Evolutionary conservation across 2,888 invertebrate species (phyloP).

Genomic region (Scaptomyza flava): DNA sequence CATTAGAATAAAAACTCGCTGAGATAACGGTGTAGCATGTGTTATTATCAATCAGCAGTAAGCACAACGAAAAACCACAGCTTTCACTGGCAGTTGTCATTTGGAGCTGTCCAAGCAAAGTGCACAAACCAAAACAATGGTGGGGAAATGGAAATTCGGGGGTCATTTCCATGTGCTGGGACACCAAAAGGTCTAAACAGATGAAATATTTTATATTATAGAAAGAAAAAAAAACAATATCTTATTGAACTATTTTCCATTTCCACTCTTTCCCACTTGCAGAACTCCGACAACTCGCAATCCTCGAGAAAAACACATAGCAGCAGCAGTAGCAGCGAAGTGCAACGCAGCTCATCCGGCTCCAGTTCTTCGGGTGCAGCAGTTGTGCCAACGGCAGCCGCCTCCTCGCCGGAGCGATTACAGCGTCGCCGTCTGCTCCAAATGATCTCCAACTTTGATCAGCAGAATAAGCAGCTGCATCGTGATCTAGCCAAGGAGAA

Average conservation of each 20-base stretch:
- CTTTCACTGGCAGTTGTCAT: constrained; percentile 41
- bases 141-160: constrained; percentile 51
- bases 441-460: constrained; percentile 82
- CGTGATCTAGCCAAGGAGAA: constrained; percentile 83
- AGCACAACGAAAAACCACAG: constrained; percentile 9
- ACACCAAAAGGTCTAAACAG: constrained; percentile 40
- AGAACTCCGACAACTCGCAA: constrained; percentile 80
- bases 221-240: not conserved
- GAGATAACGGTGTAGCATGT: constrained; percentile 43
- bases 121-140: constrained; percentile 37
- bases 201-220: not conserved
- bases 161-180: constrained; percentile 51
- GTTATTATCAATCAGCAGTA: constrained; percentile 43
- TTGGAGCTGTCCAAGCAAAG: constrained; percentile 29
- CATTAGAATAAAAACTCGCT: constrained; percentile 37
- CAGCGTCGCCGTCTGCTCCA: constrained; percentile 81
- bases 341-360: constrained; percentile 77
- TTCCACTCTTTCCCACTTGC: constrained; percentile 4
- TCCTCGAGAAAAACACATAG: constrained; percentile 63
- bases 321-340: constrained; percentile 66
- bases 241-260: not conserved
- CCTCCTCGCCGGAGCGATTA: constrained; percentile 62
- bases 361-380: constrained; percentile 70
- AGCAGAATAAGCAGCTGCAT: constrained; percentile 82
- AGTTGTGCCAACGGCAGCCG: constrained; percentile 34